Evolutionary conservation across 2,888 invertebrate genomes (phyloP), one percentile per base, ranked within the genome.

Genomic region (Phlogophora meticulosa): DNA sequence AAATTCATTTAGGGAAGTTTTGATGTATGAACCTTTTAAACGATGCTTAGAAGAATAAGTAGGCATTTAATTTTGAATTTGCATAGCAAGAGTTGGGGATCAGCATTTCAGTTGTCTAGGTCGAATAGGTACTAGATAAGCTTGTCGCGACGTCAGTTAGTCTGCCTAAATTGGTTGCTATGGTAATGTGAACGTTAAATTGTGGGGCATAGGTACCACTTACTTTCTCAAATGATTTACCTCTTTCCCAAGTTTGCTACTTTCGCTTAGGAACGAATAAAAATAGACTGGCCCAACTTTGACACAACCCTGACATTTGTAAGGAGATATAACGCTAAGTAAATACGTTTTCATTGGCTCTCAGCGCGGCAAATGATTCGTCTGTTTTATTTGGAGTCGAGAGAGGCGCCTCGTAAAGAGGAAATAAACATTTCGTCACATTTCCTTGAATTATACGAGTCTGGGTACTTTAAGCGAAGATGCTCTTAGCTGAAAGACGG

Each of bases 331-430:
- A 69, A 45, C 58, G 15, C 15, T 65, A 65, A 65, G 42, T 72
- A 51, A 51, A 67, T 24, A 67, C 38, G 46, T 48, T 60, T 60
- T 60, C 43, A 60, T 48, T 22, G 60, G n/a, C 46, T 53, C 55
- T 52, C 38, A 45, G 15, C 13, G 36, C 11, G n/a, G 28, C 24
- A 58, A 73, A 61, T 69, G 15, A 53, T 61, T 61, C 42, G 24
- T 28, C 53, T 45, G 43, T 76, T 62, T 76, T 74, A 74, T 66
- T 57, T 52, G 34, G 15, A 55, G 46, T 43, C 9, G 51, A 17
- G 32, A 57, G 43, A 45, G 20, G 46, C 46, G 46, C 32, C 58
- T 72, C 65, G 58, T 68, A 63, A 69, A 34, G 10, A 51, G 32
- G 17, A 42, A 57, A 52, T 72, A 64, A 72, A 64, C 73, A 48